Percentiles rank a stretch among this genome's conserved stretches.
Conservation (phyloP, 2,888 invertebrate genomes). For the Agriotes lineatus region DNA sequence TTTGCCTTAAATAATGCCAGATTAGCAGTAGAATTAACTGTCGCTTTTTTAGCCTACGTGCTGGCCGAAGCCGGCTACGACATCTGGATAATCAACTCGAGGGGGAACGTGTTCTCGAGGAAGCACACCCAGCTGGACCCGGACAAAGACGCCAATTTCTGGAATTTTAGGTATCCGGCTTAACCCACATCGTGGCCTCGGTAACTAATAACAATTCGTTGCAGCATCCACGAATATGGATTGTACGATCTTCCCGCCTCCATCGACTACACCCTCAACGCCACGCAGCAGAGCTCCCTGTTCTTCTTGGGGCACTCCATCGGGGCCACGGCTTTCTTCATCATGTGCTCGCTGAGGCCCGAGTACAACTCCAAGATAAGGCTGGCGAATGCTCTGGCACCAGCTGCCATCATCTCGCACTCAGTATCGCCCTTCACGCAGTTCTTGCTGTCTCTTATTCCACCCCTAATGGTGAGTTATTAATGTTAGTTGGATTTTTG, state of each 20-base stretch:
- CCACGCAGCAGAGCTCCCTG: slow-evolving; percentile 67
- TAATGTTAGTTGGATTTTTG: no score
- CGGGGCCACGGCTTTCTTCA: slow-evolving; percentile 68
- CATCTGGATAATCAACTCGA: slow-evolving; percentile 72
- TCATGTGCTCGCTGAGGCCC: slow-evolving; percentile 64
- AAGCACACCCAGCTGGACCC: slow-evolving; percentile 66
- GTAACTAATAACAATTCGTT: slow-evolving; percentile 36
- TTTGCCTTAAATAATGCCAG: no score
- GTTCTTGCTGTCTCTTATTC: slow-evolving; percentile 32
- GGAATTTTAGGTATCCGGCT: slow-evolving; percentile 69
- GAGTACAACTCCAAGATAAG: slow-evolving; percentile 62
- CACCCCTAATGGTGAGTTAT: slow-evolving; percentile 40
- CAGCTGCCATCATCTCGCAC: slow-evolving; percentile 57
- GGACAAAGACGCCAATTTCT: slow-evolving; percentile 66
- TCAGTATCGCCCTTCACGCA: slow-evolving; percentile 27
- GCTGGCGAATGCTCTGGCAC: slow-evolving; percentile 60
- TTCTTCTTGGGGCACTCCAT: slow-evolving; percentile 76
- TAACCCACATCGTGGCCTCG: background rate
- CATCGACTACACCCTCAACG: slow-evolving; percentile 70
- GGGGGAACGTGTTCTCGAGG: slow-evolving; percentile 72
- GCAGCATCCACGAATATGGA: slow-evolving; percentile 75
- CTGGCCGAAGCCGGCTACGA: slow-evolving; percentile 67
- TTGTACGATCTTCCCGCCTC: slow-evolving; percentile 73
- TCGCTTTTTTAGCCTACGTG: slow-evolving; percentile 62
- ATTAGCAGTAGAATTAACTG: no score